Evolutionary conservation across 2,888 invertebrate genomes (phyloP), one percentile per base, ranked within the genome.

Genomic region (Erpobdella octoculata): DNA sequence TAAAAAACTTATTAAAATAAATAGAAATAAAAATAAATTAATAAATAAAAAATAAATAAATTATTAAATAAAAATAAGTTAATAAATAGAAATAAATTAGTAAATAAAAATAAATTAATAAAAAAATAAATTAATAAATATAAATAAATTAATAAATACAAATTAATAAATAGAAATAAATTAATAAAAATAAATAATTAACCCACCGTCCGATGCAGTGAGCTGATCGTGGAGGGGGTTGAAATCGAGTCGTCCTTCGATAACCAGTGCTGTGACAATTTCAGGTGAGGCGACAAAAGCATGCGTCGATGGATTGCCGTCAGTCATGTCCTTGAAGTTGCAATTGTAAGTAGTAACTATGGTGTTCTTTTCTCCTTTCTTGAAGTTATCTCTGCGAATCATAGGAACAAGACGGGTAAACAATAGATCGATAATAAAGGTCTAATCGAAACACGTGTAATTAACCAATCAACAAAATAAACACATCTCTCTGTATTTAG

Each of bases 271-370:
- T 1, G 96, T 97, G 72, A 94, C 94, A 65, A 99, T 84, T 85
- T 99, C 98, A 0, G 92, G 98, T 80, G 93, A 93, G 76, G 98
- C 94, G 76, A 99, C 98, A 84, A 99, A 98, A 80, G 91, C 91
- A 83, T 99, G 98, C 0, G 98, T 98, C 58, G 93, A 93, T n/a
- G 96, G 94, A 85, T 84, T 84, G 77, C 95, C 75, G 85, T 97
- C 96, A 84, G 97, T 97, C 79, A 96, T 80, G 18, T 86, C 87
- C 71, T 96, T 97, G 86, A 98, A 98, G 86, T 98, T 98, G 75
- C 98, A 88, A 85, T 98, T 98, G 88, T 98, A 99, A 2, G 98
- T 98, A 48, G 95, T 95, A 71, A 98, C 96, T 79, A 98, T 98
- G 0, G 98, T 98, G 85, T 98, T 98, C 86, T 96, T 96, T 75